Conservation (phyloP, 2,797 vertebrate species). For the Orestias chungarensis region DNA sequence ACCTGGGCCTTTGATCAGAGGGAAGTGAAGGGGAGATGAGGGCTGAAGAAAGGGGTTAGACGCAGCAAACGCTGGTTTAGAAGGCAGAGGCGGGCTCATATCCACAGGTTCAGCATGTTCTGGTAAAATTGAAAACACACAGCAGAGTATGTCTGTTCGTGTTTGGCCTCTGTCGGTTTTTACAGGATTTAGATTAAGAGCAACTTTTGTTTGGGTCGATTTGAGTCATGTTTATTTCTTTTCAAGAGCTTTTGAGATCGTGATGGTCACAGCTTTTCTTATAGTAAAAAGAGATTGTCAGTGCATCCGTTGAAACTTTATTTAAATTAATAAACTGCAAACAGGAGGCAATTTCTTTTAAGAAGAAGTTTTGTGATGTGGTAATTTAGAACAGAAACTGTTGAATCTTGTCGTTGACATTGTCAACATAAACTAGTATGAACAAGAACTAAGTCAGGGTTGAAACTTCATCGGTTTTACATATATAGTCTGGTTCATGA, state of each 20-base stretch:
- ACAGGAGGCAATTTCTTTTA: background rate
- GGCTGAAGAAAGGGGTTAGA: conserved; percentile 13
- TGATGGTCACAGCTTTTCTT: background rate
- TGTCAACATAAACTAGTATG: background rate
- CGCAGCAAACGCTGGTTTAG: conserved; percentile 7
- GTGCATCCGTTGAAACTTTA: background rate
- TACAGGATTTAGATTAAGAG: background rate
- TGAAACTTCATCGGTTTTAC: too few species aligned
- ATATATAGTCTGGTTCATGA: too few species aligned
- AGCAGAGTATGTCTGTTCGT: background rate
- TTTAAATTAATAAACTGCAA: background rate
- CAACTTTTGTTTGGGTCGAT: background rate
- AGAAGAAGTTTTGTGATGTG: background rate
- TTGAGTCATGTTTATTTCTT: background rate
- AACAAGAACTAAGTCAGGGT: background rate
- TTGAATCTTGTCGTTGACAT: background rate
- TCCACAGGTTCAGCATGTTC: background rate
- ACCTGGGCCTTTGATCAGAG: conserved; percentile 65
- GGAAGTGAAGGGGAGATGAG: background rate
- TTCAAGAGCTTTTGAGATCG: background rate
- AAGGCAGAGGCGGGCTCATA: background rate
- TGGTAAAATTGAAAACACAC: background rate
- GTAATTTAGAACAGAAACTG: background rate
- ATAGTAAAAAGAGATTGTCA: background rate
- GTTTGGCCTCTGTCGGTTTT: background rate